A percentile compares a stretch with the other conserved stretches of the same genome.
Evolutionary conservation across 2,113 vertebrate genomes (phyloP).

Genomic region (Theropithecus gelada): DNA sequence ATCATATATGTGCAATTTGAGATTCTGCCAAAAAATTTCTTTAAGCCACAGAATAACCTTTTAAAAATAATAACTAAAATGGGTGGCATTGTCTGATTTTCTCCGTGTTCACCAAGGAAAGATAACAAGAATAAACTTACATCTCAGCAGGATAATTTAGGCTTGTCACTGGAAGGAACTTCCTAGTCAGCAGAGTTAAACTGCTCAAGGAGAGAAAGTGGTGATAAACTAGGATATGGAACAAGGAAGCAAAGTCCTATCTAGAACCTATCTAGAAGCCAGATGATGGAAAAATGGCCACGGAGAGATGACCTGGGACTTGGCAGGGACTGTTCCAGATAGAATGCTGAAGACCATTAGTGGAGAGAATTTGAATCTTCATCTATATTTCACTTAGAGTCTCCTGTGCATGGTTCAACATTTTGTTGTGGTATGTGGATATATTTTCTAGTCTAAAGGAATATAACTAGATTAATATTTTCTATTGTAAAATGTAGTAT

Average conservation of each 20-base stretch:
- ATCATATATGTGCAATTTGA: background rate
- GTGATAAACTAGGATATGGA: background rate
- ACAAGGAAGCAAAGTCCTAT: background rate
- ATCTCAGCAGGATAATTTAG: background rate
- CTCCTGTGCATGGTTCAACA: background rate
- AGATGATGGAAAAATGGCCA: background rate
- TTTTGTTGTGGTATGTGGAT: background rate
- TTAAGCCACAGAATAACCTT: background rate
- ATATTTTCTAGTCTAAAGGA: background rate
- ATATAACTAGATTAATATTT: background rate
- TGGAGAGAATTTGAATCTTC: background rate
- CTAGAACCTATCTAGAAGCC: too few relatives aligned
- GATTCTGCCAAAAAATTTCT: background rate
- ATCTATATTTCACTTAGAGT: background rate
- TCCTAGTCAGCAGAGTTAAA: background rate
- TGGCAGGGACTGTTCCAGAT: background rate
- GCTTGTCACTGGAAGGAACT: background rate
- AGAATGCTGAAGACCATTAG: background rate
- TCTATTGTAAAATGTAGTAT: background rate
- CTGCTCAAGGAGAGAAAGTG: background rate
- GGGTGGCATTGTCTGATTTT: background rate
- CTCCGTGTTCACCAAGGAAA: background rate
- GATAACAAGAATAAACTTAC: background rate
- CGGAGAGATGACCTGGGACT: background rate
- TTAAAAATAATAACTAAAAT: background rate